These are phyloP conservation scores for Grammatotria lemairii DNA, from an alignment of 2,113 vertebrate genomes.

Conservation along the genomic window DNA sequence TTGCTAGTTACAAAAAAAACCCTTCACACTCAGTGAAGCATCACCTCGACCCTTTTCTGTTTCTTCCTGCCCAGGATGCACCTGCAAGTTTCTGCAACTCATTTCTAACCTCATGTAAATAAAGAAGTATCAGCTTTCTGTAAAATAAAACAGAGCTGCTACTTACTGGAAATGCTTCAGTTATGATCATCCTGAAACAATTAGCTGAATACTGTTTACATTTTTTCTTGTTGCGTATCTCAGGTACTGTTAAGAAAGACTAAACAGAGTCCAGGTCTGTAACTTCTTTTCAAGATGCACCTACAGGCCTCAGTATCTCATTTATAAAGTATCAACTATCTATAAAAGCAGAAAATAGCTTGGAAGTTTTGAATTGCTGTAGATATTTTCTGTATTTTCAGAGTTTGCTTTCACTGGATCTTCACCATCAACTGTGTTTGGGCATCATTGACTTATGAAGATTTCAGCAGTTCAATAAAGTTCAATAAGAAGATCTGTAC, in stretches of 20 bases:
- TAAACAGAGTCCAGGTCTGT: accelerated
- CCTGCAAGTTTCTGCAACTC: neutral
- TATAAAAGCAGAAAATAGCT: neutral
- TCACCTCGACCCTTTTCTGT: neutral
- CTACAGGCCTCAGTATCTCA: neutral
- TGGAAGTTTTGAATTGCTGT: neutral
- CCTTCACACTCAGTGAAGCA: neutral
- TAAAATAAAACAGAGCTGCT: neutral
- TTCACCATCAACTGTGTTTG: neutral
- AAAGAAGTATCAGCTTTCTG: neutral
- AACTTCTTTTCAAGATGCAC: neutral
- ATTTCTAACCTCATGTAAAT: neutral
- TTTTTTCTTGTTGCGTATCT: neutral
- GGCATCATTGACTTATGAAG: neutral
- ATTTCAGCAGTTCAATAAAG: neutral
- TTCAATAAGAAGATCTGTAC: accelerated
- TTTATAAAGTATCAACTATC: neutral
- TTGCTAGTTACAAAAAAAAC: accelerated
- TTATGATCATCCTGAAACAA: neutral
- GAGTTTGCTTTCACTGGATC: neutral
- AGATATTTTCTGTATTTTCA: neutral
- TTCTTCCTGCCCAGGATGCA: neutral
- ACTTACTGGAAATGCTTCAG: neutral
- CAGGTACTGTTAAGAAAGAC: neutral
- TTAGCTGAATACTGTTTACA: neutral